Conservation (phyloP, 2,113 vertebrate species). For the Deroptyus accipitrinus region DNA sequence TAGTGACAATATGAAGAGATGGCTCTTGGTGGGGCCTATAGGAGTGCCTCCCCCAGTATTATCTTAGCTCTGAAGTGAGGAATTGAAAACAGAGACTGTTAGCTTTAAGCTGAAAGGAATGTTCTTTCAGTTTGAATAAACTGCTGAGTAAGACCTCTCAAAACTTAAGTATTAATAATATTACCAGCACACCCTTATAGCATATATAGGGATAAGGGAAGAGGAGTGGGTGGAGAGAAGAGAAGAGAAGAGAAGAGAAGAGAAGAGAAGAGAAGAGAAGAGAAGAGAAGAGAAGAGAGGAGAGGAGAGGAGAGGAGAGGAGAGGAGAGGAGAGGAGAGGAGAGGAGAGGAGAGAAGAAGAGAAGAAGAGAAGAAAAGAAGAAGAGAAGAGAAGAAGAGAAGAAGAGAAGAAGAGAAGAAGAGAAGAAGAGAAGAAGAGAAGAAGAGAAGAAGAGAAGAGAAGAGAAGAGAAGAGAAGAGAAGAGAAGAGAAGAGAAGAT, state of each 20-base stretch:
- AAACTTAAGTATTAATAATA: not conserved
- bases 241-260: too few species aligned
- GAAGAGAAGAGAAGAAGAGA: too few species aligned
- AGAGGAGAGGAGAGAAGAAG: too few species aligned
- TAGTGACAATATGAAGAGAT: not conserved
- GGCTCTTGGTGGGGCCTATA: not conserved
- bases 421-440: not conserved
- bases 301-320: not conserved
- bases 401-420: not conserved
- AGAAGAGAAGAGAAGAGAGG: not conserved
- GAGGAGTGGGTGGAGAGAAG: too few species aligned
- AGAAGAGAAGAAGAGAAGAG: not conserved
- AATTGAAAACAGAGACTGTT: not conserved
- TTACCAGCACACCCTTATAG: not conserved
- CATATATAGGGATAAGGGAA: too few species aligned
- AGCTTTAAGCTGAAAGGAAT: not conserved
- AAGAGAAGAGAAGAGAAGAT: not conserved
- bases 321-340: too few species aligned
- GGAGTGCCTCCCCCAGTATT: not conserved
- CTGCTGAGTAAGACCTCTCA: not conserved
- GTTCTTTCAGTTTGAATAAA: not conserved
- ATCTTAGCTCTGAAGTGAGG: not conserved
- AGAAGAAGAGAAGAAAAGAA: too few species aligned
- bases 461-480: too few species aligned
- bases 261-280: not conserved